phyloP scores from a whole-genome alignment of 2,797 vertebrate species.

The Lacerta viridis region DNA sequence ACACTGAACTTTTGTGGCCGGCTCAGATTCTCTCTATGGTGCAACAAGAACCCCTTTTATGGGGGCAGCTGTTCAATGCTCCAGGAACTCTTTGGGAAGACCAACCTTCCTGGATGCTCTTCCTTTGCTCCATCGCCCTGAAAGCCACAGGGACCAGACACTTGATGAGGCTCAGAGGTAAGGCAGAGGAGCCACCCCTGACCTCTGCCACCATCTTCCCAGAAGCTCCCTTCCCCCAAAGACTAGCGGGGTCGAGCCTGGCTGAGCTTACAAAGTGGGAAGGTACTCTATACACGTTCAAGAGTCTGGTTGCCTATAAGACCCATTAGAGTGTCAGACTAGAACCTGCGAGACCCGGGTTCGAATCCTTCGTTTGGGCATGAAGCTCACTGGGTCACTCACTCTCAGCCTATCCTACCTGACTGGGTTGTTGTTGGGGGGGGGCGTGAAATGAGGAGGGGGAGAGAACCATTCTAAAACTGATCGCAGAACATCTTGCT shows the following conservation, averaged over 20 bases:
- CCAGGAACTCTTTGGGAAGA: neutral
- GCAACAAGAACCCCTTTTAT: neutral
- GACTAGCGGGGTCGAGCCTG: neutral
- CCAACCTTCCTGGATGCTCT: neutral
- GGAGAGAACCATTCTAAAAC: neutral
- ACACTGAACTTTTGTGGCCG: neutral
- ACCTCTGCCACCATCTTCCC: neutral
- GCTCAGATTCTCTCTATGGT: neutral
- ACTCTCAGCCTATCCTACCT: too few relatives aligned
- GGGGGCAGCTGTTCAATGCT: neutral
- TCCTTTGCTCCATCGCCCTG: too few relatives aligned
- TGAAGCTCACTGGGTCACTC: too few relatives aligned
- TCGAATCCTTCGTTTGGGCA: too few relatives aligned
- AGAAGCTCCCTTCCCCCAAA: neutral
- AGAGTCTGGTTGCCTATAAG: neutral
- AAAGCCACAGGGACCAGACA: too few relatives aligned
- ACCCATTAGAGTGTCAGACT: too few relatives aligned
- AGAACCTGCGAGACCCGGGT: too few relatives aligned
- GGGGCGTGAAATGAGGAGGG: too few relatives aligned
- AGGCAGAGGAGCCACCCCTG: neutral
- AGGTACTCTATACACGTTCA: neutral
- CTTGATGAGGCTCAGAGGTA: neutral
- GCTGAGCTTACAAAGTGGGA: too few relatives aligned
- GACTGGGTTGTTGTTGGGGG: too few relatives aligned
- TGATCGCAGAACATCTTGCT: neutral